Percentiles rank a stretch among this genome's conserved stretches.
Conservation (phyloP, 2,888 invertebrate species). For the Drosophila quinaria region DNA sequence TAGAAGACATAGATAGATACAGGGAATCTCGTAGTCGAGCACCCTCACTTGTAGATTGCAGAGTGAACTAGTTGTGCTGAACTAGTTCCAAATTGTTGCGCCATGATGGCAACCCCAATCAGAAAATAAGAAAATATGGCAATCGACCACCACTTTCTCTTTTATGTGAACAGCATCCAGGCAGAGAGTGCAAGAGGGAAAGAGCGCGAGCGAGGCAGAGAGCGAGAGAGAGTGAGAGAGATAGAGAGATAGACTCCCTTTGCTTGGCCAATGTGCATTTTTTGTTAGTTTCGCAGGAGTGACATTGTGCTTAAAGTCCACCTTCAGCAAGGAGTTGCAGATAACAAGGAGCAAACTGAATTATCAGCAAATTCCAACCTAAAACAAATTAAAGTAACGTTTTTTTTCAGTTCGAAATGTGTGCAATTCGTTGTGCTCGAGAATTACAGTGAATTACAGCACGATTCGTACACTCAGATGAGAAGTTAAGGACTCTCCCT, state of each 20-base stretch:
- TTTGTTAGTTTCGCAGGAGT: constrained; percentile 15
- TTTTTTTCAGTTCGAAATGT: not conserved
- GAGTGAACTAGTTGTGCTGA: constrained; percentile 19
- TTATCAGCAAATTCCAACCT: not conserved
- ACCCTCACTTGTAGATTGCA: not conserved
- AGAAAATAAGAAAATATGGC: not conserved
- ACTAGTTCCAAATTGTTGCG: not conserved
- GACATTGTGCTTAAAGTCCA: constrained; percentile 7
- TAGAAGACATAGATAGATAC: not conserved
- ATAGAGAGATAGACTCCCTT: constrained; percentile 10
- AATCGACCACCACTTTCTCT: not conserved
- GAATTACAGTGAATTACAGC: not conserved
- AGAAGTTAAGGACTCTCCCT: not conserved
- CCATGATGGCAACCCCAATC: constrained; percentile 28
- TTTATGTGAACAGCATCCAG: not conserved
- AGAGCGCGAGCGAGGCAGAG: not conserved
- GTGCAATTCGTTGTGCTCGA: not conserved
- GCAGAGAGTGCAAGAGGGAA: not conserved
- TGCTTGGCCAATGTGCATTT: constrained; percentile 7
- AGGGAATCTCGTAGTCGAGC: not conserved
- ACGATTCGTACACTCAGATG: not conserved
- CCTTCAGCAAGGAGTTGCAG: not conserved
- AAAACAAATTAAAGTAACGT: not conserved
- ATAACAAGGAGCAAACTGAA: not conserved
- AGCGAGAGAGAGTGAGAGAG: constrained; percentile 3